These are phyloP conservation scores for Charanyca ferruginea DNA, from an alignment of 2,888 invertebrate genomes.

Conservation along the genomic window DNA sequence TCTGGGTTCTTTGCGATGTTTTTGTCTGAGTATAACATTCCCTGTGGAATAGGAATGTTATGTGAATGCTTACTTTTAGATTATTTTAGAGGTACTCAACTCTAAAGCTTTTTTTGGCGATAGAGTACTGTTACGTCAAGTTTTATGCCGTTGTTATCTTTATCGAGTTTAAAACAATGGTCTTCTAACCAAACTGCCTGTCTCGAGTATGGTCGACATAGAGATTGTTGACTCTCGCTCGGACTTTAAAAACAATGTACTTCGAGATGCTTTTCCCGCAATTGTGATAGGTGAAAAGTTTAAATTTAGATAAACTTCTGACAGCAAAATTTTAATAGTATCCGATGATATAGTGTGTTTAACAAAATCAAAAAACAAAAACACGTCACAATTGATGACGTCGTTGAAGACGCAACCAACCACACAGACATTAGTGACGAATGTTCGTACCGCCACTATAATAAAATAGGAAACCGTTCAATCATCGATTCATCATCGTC, in stretches of 20 bases:
- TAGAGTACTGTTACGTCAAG: slow-evolving; percentile 3
- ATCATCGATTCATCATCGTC: slow-evolving; percentile 57
- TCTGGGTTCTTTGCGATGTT: slow-evolving; percentile 32
- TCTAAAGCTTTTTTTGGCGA: neutral
- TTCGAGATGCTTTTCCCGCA: slow-evolving; percentile 20
- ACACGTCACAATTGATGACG: slow-evolving; percentile 46
- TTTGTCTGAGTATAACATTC: slow-evolving; percentile 38
- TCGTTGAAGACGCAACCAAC: slow-evolving; percentile 42
- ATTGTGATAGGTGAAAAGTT: slow-evolving; percentile 27
- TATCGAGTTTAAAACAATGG: slow-evolving; percentile 22
- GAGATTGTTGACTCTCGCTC: slow-evolving; percentile 27
- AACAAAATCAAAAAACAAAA: slow-evolving; percentile 36
- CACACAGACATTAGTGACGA: slow-evolving; percentile 46
- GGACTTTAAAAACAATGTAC: slow-evolving; percentile 36
- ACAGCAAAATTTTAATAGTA: neutral
- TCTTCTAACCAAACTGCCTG: slow-evolving; percentile 16
- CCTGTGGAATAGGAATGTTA: slow-evolving; percentile 12
- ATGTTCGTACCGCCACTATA: slow-evolving; percentile 49
- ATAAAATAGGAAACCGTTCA: slow-evolving; percentile 58
- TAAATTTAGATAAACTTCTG: too few species aligned
- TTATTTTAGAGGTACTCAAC: neutral
- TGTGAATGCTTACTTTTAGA: slow-evolving; percentile 17
- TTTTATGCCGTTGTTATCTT: slow-evolving; percentile 7
- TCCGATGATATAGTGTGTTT: slow-evolving; percentile 15
- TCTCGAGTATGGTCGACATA: slow-evolving; percentile 10